Conservation (phyloP, 2,888 invertebrate genomes). For the Trichogramma evanescens region DNA sequence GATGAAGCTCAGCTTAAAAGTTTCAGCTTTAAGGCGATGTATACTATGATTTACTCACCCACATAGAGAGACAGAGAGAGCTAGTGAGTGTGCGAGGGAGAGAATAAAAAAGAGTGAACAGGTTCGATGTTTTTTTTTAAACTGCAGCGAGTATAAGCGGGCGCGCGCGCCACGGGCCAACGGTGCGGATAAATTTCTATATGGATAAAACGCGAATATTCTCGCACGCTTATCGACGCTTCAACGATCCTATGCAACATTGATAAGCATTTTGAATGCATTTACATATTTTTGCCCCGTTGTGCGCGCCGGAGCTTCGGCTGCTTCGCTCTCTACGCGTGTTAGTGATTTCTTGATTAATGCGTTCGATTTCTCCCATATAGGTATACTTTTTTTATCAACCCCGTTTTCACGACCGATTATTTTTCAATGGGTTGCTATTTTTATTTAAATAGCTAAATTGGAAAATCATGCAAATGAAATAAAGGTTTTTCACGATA, state of each 20-base stretch:
- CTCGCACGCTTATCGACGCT: no score
- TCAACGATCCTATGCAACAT: no score
- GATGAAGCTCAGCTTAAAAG: no score
- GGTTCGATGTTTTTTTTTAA: background rate
- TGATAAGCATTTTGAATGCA: background rate
- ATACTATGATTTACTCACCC: background rate
- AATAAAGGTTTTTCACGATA: background rate
- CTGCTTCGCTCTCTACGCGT: no score
- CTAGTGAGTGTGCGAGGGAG: background rate
- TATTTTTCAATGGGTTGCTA: background rate
- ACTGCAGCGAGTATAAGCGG: constrained; percentile 1
- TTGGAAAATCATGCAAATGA: background rate
- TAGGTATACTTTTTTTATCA: no score
- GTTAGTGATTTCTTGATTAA: background rate
- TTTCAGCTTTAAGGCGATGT: no score
- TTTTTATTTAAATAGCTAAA: background rate
- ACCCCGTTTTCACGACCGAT: no score
- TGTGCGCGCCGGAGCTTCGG: no score
- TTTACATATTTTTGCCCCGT: constrained; percentile 8
- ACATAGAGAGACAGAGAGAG: background rate
- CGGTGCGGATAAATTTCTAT: no score
- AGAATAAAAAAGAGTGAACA: background rate
- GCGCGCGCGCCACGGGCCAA: no score
- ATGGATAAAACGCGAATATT: no score
- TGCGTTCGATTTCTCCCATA: background rate